Percentiles rank a stretch among this genome's conserved stretches.
These are phyloP conservation scores for Saguinus imperator DNA, from an alignment of 2,113 vertebrate genomes.

Conservation along the genomic window DNA sequence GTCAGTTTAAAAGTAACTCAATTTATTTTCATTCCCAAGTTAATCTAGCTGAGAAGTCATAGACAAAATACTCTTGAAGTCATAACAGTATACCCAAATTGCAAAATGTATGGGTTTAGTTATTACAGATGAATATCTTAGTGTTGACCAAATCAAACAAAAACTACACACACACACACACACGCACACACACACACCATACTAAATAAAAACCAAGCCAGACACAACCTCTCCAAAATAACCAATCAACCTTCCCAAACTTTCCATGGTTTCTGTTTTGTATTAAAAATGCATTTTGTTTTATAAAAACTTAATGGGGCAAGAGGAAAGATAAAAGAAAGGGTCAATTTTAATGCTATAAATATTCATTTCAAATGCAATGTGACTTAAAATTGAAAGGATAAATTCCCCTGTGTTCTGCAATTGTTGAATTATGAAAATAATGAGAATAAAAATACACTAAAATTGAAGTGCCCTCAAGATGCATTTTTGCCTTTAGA, in stretches of 20 bases:
- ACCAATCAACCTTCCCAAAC: background rate
- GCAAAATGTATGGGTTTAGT: background rate
- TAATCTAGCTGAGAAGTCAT: background rate
- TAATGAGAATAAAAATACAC: background rate
- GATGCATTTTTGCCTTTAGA: background rate
- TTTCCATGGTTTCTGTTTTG: background rate
- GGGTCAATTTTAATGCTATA: background rate
- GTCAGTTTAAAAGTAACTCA: background rate
- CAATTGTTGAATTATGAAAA: background rate
- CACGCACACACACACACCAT: rapidly evolving
- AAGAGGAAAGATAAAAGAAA: background rate
- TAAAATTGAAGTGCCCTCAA: background rate
- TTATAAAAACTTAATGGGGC: background rate
- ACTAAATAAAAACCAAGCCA: background rate
- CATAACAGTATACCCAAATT: background rate
- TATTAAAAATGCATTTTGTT: background rate
- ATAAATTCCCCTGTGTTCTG: background rate
- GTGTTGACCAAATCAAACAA: background rate
- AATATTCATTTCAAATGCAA: background rate
- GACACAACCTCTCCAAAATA: background rate
- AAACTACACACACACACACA: background rate
- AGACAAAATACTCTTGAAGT: conserved; percentile 4
- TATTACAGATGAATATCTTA: background rate
- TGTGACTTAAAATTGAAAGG: background rate
- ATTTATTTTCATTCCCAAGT: conserved; percentile 16